Evolutionary conservation across 2,888 invertebrate genomes (phyloP).

Genomic region (Polydrusus tereticollis): DNA sequence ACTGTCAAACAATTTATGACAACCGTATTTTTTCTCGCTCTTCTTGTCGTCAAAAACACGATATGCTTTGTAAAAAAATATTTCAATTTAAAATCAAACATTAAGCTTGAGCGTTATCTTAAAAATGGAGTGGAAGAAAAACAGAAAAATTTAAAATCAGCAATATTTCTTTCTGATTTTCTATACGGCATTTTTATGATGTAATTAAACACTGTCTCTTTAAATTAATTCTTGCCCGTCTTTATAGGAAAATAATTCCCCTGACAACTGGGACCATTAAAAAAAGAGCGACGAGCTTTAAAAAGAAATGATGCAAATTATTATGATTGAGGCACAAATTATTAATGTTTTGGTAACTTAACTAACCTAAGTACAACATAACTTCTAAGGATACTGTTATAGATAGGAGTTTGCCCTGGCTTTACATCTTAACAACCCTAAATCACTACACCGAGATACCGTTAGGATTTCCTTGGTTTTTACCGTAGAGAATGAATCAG

Average conservation of each 20-base stretch:
- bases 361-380: no score
- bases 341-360: no score
- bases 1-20: no score
- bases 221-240: background rate
- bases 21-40: no score
- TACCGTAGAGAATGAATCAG: no score
- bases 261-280: background rate
- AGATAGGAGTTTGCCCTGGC: no score
- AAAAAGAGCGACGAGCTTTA: background rate
- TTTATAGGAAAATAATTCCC: background rate
- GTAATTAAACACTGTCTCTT: conserved; percentile 2
- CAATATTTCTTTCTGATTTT: background rate
- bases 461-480: no score
- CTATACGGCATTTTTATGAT: background rate
- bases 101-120: background rate
- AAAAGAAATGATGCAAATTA: background rate
- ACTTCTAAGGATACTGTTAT: no score
- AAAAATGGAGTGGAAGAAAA: conserved; percentile 9
- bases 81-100: background rate
- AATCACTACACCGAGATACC: no score
- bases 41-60: no score
- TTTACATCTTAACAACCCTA: no score
- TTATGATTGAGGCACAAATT: no score
- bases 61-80: background rate
- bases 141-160: conserved; percentile 2